Conservation (phyloP, 1,140 invertebrate species). For the Lepidurus packardi region DNA sequence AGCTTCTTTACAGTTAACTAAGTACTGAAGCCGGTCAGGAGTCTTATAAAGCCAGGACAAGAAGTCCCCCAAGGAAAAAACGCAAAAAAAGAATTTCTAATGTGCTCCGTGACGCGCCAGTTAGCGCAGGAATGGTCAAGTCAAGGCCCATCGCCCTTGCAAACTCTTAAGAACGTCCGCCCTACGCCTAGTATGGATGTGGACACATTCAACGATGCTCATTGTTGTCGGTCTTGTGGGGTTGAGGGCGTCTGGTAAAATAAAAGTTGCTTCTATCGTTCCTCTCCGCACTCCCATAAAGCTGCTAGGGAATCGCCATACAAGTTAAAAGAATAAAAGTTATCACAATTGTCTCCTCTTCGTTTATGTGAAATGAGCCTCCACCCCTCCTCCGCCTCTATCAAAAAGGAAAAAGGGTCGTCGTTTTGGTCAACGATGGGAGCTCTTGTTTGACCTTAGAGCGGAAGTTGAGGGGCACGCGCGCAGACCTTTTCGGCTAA, state of each 20-base stretch:
- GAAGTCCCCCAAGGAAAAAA: neutral
- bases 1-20: neutral
- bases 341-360: neutral
- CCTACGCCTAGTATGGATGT: neutral
- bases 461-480: conserved; percentile 1
- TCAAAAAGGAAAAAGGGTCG: neutral
- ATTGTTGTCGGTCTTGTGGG: neutral
- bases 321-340: neutral
- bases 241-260: neutral
- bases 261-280: neutral
- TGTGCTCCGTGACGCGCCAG: conserved; percentile 16
- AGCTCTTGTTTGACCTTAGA: conserved; percentile 8
- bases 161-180: neutral
- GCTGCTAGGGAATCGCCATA: neutral
- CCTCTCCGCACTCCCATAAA: neutral
- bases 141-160: conserved; percentile 20
- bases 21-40: neutral
- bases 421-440: neutral
- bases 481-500: conserved; percentile 13
- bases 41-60: neutral
- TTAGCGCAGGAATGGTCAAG: conserved; percentile 14
- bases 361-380: neutral
- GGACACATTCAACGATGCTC: neutral
- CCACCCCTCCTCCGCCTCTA: neutral
- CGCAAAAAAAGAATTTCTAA: neutral